Evolutionary conservation across 2,888 invertebrate genomes (phyloP).

Genomic region (Corbicula japonica): DNA sequence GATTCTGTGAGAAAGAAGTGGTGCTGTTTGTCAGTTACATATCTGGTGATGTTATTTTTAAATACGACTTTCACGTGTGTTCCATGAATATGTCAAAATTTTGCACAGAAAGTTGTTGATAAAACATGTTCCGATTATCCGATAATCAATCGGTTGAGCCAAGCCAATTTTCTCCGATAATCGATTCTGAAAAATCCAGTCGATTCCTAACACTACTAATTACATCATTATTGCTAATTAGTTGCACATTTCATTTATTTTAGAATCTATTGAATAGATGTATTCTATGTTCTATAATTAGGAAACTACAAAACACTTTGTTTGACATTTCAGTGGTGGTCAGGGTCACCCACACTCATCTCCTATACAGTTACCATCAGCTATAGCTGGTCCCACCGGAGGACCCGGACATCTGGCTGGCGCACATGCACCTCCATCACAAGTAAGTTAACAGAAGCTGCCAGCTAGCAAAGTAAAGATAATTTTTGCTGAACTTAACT

Average conservation of each 20-base stretch:
- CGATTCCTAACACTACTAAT: no score
- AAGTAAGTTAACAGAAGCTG: slow-evolving; percentile 17
- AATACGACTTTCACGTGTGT: no score
- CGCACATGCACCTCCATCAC: slow-evolving; percentile 47
- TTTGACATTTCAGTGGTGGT: slow-evolving; percentile 64
- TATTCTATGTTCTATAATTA: not conserved
- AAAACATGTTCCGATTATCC: no score
- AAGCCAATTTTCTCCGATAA: no score
- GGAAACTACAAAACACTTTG: not conserved
- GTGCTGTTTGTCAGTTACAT: no score
- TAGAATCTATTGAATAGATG: not conserved
- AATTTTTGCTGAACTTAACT: not conserved
- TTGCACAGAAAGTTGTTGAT: no score
- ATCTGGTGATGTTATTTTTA: no score
- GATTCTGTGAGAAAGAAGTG: no score
- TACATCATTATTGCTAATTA: not conserved
- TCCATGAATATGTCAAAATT: no score
- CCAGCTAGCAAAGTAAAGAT: not conserved
- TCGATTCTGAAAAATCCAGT: no score
- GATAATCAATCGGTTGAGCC: no score
- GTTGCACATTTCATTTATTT: not conserved
- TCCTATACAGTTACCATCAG: slow-evolving; percentile 66
- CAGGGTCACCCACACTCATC: slow-evolving; percentile 70
- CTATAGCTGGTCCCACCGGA: slow-evolving; percentile 60
- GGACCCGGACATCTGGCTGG: slow-evolving; percentile 64